Percentiles rank a stretch among this genome's conserved stretches.
Evolutionary conservation across 2,113 vertebrate genomes (phyloP).

Genomic region (Onychostoma macrolepis): DNA sequence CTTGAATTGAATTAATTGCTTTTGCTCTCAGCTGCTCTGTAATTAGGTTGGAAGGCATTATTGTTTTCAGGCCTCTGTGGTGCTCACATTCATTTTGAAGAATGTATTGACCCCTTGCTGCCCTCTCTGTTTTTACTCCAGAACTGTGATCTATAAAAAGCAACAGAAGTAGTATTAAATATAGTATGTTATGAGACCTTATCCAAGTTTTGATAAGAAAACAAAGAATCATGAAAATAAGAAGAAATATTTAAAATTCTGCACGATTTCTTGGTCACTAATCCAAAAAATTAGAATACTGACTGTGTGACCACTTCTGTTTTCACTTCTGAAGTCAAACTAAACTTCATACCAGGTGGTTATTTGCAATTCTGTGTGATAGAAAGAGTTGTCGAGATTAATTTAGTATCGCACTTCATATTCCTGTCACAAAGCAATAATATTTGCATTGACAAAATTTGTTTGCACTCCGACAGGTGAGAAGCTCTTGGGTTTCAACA

Average conservation of each 20-base stretch:
- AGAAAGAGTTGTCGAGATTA: not conserved
- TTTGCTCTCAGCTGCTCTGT: not conserved
- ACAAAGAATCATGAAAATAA: not conserved
- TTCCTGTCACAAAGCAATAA: not conserved
- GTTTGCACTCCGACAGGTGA: conserved; percentile 55
- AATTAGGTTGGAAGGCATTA: not conserved
- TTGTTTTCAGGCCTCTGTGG: not conserved
- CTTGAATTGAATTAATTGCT: not conserved
- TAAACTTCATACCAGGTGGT: not conserved
- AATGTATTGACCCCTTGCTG: conserved; percentile 1
- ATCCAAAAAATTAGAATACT: not conserved
- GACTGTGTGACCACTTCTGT: not conserved
- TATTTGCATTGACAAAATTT: conserved; percentile 21
- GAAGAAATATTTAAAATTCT: not conserved
- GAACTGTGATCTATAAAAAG: not conserved
- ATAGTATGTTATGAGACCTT: not conserved
- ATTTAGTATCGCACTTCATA: not conserved
- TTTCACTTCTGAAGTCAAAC: too few relatives aligned
- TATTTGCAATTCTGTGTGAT: not conserved
- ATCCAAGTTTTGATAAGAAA: not conserved
- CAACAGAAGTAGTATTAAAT: not conserved
- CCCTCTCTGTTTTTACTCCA: not conserved
- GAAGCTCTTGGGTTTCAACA: conserved; percentile 46
- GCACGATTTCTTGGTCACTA: not conserved
- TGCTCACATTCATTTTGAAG: not conserved